Evolutionary conservation across 2,113 vertebrate species (phyloP), one percentile per base, ranked within the genome.

Genomic region (Seriola dumerili): DNA sequence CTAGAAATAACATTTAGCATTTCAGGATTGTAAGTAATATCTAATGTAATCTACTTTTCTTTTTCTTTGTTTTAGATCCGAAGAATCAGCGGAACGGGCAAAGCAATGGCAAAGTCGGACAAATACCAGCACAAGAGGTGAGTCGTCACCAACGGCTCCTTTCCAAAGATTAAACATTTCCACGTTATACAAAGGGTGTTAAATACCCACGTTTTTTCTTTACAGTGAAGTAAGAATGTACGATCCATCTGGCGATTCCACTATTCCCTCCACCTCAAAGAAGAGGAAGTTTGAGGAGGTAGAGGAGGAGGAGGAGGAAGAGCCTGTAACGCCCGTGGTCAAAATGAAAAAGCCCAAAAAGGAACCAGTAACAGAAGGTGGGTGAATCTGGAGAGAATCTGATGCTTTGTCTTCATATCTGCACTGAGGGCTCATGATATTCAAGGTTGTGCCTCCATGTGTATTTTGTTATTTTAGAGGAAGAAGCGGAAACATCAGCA

Each of bases 71-170:
- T 72, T 25, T 86, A 99, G 98, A 96, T 99, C 90, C 94, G 97
- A 91, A 96, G 96, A 91, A 98, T 99, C 90, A 99, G 98, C 90
- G 98, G 98, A 81, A 96, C 97, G 54, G 98, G 98, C 89, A 99
- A 98, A 94, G 96, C 97, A 10, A 93, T 97, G 93, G 97, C 98
- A 50, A 97, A 93, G 92, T 85, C 96, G 62, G 98, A 99, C 94
- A 99, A 99, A 87, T 99, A 99, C 80, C 96, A 97, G 72, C 97
- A 99, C 87, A 99, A 97, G 94, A 99, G 98, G 98, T 98, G 57
- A 94, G 89, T 84, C 64, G 10, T 50, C 8, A 12, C 11, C 25
- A 14, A n/a, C 0, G 0, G 4, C 11, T 11, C 4, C 7, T 40
- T 61, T 69, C 10, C 4, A 5, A 12, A 42, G 2, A 13, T 3